Conservation (phyloP, 1,140 invertebrate genomes). For the Mamestra configurata region DNA sequence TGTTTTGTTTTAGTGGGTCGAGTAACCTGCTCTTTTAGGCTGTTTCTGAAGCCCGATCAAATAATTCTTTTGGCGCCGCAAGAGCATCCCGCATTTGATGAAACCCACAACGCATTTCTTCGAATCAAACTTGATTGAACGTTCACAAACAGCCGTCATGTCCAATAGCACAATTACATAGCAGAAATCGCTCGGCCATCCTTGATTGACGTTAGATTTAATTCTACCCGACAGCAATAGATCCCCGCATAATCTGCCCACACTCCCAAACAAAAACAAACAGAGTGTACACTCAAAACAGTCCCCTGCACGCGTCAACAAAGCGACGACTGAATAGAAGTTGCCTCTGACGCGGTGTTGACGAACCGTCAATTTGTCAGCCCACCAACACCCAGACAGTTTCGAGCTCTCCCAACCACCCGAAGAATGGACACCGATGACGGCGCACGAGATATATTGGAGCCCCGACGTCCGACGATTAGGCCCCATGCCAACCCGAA, state of each 20-base stretch:
- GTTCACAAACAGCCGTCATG: slow-evolving; percentile 19
- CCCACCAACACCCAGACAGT: slow-evolving; percentile 77
- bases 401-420: slow-evolving; percentile 74
- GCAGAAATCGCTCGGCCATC: slow-evolving; percentile 17
- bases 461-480: slow-evolving; percentile 76
- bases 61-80: neutral
- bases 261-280: slow-evolving; percentile 47
- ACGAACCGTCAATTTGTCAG: slow-evolving; percentile 84
- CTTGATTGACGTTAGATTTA: slow-evolving; percentile 46
- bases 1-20: slow-evolving; percentile 38
- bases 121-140: slow-evolving; percentile 11
- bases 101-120: neutral
- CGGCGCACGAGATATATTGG: slow-evolving; percentile 77
- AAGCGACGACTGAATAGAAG: slow-evolving; percentile 63
- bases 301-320: slow-evolving; percentile 45
- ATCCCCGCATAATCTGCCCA: slow-evolving; percentile 43
- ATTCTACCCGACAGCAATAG: slow-evolving; percentile 42
- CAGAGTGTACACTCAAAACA: slow-evolving; percentile 41
- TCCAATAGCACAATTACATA: slow-evolving; percentile 36
- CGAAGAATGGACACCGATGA: slow-evolving; percentile 82
- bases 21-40: slow-evolving; percentile 47
- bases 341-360: slow-evolving; percentile 66
- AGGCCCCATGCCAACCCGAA: slow-evolving; percentile 82
- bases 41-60: neutral
- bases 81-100: neutral